Evolutionary conservation across 2,113 vertebrate species (phyloP).

Genomic region (Strix uralensis): DNA sequence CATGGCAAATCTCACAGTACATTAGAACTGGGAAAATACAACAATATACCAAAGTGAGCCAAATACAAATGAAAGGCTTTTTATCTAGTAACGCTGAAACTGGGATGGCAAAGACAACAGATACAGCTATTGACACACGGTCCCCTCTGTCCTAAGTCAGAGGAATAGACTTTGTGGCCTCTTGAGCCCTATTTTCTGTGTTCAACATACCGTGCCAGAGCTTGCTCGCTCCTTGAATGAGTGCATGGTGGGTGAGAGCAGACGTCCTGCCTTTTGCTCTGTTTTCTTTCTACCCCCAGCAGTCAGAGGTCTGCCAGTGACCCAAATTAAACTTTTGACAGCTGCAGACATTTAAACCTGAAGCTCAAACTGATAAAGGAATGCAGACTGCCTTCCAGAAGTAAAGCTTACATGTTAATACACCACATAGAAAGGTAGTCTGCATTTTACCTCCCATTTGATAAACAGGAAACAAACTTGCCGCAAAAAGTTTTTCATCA

Average conservation of each 20-base stretch:
- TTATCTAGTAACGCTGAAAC: background rate
- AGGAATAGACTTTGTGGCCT: background rate
- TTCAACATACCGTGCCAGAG: accelerated
- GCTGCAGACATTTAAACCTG: background rate
- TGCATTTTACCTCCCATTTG: background rate
- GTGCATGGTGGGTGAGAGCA: background rate
- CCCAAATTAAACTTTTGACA: background rate
- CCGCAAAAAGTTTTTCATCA: constrained; percentile 21
- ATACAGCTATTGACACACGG: accelerated
- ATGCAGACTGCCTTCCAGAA: background rate
- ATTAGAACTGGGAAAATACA: background rate
- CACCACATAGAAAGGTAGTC: background rate
- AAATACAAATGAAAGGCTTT: background rate
- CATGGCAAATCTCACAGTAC: background rate
- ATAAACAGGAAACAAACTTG: constrained; percentile 24
- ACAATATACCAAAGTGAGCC: background rate
- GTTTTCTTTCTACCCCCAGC: background rate
- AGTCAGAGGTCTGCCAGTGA: background rate
- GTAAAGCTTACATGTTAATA: background rate
- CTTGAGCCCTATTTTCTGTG: background rate
- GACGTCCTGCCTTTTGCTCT: background rate
- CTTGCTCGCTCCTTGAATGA: background rate
- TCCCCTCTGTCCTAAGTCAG: background rate
- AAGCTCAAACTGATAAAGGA: background rate
- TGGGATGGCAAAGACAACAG: background rate